A percentile compares a stretch with the other conserved stretches of the same genome.
Evolutionary conservation across 2,888 invertebrate genomes (phyloP).

Genomic region (Conistra vaccinii): DNA sequence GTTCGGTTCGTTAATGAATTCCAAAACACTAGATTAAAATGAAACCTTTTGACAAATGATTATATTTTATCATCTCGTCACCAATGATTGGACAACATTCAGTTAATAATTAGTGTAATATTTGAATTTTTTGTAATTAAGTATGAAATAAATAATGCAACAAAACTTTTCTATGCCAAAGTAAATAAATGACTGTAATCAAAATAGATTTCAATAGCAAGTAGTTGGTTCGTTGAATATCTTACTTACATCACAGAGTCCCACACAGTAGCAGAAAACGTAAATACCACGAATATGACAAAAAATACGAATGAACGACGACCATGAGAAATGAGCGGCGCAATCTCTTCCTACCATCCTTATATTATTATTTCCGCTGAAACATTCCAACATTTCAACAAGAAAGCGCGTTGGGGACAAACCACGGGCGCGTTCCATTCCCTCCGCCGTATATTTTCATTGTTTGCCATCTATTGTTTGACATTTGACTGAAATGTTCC

Average conservation of each 20-base stretch:
- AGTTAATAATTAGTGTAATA: not conserved
- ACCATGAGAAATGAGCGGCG: too few species aligned
- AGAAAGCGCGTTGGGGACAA: conserved; percentile 15
- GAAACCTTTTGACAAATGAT: not conserved
- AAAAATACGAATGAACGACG: too few species aligned
- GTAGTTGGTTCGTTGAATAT: too few species aligned
- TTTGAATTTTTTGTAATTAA: not conserved
- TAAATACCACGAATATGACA: not conserved
- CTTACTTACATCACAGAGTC: not conserved
- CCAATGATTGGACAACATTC: not conserved
- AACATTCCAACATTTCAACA: conserved; percentile 34
- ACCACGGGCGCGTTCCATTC: conserved; percentile 16
- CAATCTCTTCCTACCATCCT: conserved; percentile 21
- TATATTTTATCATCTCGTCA: too few species aligned
- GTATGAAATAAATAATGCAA: too few species aligned
- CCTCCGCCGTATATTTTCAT: conserved; percentile 63
- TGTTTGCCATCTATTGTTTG: conserved; percentile 78
- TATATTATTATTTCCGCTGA: conserved; percentile 64
- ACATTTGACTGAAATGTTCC: conserved; percentile 76
- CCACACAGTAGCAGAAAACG: not conserved
- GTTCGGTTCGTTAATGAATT: not conserved
- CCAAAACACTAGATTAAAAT: not conserved
- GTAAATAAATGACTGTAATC: too few species aligned
- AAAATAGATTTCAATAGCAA: not conserved
- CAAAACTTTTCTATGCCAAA: not conserved